A percentile compares a stretch with the other conserved stretches of the same genome.
phyloP scores from a whole-genome alignment of 2,797 vertebrate genomes.

The Poecile montanus region DNA sequence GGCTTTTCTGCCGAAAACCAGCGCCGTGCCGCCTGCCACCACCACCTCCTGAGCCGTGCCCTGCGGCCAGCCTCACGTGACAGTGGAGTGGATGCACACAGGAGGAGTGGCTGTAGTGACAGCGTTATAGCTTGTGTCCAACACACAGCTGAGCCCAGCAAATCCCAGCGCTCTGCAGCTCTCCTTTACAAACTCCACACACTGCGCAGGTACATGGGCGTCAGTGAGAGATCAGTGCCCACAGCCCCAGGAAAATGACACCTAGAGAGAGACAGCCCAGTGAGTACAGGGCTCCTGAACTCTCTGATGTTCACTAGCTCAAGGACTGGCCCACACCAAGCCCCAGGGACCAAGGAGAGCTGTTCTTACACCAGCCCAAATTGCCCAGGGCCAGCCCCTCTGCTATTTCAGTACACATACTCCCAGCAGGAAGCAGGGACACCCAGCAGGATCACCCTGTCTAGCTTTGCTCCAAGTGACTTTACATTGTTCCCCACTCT shows the following conservation, averaged over 20 bases:
- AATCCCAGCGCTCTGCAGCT: conserved; percentile 43
- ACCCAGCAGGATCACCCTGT: neutral
- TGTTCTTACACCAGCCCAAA: neutral
- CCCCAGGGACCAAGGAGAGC: neutral
- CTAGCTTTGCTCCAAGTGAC: neutral
- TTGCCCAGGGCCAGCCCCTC: neutral
- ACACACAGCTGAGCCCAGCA: conserved; percentile 47
- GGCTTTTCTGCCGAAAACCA: neutral
- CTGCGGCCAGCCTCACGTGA: neutral
- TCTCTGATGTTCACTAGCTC: fast-evolving
- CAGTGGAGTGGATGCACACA: conserved; percentile 2
- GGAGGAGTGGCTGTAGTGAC: conserved; percentile 61
- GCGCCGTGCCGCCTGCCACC: fast-evolving
- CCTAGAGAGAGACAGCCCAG: neutral
- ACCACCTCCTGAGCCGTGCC: neutral
- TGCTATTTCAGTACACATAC: neutral
- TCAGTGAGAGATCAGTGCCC: neutral
- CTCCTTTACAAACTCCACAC: conserved; percentile 40
- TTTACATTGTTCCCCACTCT: neutral
- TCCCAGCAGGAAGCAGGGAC: neutral
- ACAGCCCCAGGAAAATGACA: neutral
- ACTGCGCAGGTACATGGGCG: neutral
- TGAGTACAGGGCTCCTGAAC: fast-evolving
- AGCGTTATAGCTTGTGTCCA: neutral
- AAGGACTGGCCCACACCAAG: neutral